Evolutionary conservation across 2,888 invertebrate species (phyloP).

Genomic region (Nymphalis polychloros): DNA sequence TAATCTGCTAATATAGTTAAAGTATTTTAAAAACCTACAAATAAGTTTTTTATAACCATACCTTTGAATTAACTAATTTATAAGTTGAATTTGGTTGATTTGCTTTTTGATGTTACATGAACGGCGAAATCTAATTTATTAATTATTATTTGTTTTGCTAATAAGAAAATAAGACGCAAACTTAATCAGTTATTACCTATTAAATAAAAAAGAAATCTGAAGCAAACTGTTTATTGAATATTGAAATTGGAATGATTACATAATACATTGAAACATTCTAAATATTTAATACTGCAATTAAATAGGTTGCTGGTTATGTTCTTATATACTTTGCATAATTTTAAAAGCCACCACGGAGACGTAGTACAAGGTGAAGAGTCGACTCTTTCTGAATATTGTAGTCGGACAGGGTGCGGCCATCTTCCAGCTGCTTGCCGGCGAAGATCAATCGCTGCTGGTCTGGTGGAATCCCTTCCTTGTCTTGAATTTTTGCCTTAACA

Average conservation of each 20-base stretch:
- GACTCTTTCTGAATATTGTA: constrained; percentile 41
- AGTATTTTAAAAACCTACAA: too few relatives aligned
- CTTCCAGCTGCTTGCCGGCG: constrained; percentile 36
- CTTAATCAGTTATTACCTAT: not conserved
- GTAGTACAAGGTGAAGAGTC: constrained; percentile 41
- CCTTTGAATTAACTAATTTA: too few relatives aligned
- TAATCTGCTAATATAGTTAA: too few relatives aligned
- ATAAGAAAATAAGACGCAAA: too few relatives aligned
- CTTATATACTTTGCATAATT: constrained; percentile 43
- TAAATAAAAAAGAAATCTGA: constrained; percentile 40
- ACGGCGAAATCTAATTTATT: too few relatives aligned
- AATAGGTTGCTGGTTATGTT: constrained; percentile 4
- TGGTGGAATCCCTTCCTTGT: constrained; percentile 48
- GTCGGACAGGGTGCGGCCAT: constrained; percentile 34
- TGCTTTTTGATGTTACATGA: too few relatives aligned
- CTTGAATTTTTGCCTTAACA: constrained; percentile 37
- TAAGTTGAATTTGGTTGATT: too few relatives aligned
- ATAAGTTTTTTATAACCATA: too few relatives aligned
- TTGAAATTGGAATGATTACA: constrained; percentile 56
- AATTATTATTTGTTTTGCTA: too few relatives aligned
- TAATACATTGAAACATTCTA: constrained; percentile 19
- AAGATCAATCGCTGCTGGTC: constrained; percentile 48
- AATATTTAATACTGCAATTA: constrained; percentile 29
- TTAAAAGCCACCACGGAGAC: constrained; percentile 47
- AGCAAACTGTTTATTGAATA: constrained; percentile 48